Conservation (phyloP, 2,888 invertebrate species). For the Melinaea menophilus region DNA sequence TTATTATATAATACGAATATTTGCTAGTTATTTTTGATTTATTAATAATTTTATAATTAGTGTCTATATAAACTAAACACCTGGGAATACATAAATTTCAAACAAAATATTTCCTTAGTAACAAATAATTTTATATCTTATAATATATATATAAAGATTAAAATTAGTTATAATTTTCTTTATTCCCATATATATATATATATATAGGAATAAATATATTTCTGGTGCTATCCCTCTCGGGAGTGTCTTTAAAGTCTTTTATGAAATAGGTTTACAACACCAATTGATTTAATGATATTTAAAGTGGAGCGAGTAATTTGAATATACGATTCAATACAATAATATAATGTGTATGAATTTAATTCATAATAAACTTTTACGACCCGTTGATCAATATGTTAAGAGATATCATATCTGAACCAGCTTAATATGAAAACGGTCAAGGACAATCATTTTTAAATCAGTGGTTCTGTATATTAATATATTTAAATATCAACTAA, state of each 20-base stretch:
- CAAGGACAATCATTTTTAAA: conserved; percentile 30
- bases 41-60: too few species aligned
- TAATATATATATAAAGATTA: neutral
- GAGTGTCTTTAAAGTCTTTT: conserved; percentile 3
- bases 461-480: conserved; percentile 15
- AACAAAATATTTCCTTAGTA: too few species aligned
- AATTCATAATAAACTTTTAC: conserved; percentile 34
- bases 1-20: too few species aligned
- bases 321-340: conserved; percentile 34
- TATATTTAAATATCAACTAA: neutral
- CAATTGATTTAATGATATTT: conserved; percentile 39
- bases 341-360: conserved; percentile 31
- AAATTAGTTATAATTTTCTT: neutral
- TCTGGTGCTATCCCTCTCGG: neutral
- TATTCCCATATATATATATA: too few species aligned
- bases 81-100: too few species aligned
- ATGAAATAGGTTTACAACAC: conserved; percentile 27
- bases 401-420: conserved; percentile 30
- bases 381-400: conserved; percentile 26
- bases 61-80: too few species aligned
- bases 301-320: conserved; percentile 36
- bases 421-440: conserved; percentile 30
- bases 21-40: too few species aligned
- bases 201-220: neutral
- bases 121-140: too few species aligned